Percentiles rank a stretch among this genome's conserved stretches.
These are phyloP conservation scores for Pandion haliaetus DNA, from an alignment of 2,113 vertebrate species.

Conservation along the genomic window DNA sequence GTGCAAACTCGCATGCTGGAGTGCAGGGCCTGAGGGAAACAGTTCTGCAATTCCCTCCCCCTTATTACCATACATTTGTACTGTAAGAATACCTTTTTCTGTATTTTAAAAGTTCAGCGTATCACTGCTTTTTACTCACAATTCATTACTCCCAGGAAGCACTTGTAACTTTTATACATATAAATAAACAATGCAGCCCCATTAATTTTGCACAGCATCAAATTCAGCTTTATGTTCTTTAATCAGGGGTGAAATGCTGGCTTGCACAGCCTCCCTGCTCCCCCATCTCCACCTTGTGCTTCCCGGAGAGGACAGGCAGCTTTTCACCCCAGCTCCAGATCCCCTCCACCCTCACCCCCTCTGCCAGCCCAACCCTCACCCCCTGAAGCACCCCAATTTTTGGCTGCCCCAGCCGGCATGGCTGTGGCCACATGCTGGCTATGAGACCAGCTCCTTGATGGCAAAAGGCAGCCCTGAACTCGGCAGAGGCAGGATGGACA, in stretches of 20 bases:
- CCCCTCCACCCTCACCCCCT: not conserved
- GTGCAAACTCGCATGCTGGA: not conserved
- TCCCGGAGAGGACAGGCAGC: not conserved
- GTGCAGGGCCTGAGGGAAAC: not conserved
- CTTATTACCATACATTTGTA: not conserved
- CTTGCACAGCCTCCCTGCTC: not conserved
- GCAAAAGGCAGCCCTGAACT: not conserved
- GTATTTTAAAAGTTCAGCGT: not conserved
- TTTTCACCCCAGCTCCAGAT: not conserved
- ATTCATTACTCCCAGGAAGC: not conserved
- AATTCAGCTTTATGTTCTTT: not conserved
- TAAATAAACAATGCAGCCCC: not conserved
- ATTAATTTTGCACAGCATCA: not conserved
- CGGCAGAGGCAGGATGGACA: not conserved
- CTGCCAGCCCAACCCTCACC: not conserved
- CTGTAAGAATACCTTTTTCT: not conserved
- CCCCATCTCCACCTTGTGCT: fast-evolving
- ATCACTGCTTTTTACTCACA: not conserved
- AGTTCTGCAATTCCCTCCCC: not conserved
- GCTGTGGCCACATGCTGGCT: not conserved
- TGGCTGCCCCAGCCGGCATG: not conserved
- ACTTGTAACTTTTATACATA: not conserved
- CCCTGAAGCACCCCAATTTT: not conserved
- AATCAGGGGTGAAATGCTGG: not conserved
- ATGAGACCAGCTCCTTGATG: not conserved